Evolutionary conservation across 2,888 invertebrate genomes (phyloP).

Genomic region (Charanyca ferruginea): DNA sequence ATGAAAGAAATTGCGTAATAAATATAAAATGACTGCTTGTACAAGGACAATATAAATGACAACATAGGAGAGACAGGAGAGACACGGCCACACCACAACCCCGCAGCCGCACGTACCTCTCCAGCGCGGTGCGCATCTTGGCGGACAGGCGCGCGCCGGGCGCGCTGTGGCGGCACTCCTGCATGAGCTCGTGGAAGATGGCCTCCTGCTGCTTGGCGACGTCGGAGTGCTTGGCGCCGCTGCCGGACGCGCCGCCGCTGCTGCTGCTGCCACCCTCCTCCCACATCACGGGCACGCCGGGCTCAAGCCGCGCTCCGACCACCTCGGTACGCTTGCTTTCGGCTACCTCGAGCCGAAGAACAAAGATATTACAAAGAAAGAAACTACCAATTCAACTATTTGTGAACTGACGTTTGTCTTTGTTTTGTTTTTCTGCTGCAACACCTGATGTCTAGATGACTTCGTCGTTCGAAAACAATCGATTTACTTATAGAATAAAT

Average conservation of each 20-base stretch:
- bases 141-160: constrained; percentile 93
- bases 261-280: constrained; percentile 60
- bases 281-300: constrained; percentile 59
- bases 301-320: constrained; percentile 21
- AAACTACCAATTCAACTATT: constrained; percentile 16
- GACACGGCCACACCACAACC: not conserved
- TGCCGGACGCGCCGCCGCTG: constrained; percentile 37
- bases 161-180: constrained; percentile 92
- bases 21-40: no score
- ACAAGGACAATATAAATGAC: not conserved
- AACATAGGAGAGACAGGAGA: no score
- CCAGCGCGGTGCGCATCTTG: constrained; percentile 80
- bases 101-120: constrained; percentile 72
- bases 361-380: constrained; percentile 36
- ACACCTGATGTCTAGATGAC: not conserved
- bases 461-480: not conserved
- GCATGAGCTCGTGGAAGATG: constrained; percentile 92
- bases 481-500: not conserved
- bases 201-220: constrained; percentile 69
- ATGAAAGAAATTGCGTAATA: not conserved
- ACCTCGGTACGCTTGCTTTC: constrained; percentile 12
- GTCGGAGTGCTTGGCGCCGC: constrained; percentile 48
- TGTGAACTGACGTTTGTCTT: constrained; percentile 56
- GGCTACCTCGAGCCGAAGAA: constrained; percentile 40
- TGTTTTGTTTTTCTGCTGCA: constrained; percentile 50